phyloP scores from a whole-genome alignment of 2,888 invertebrate genomes.

The Mantis religiosa region DNA sequence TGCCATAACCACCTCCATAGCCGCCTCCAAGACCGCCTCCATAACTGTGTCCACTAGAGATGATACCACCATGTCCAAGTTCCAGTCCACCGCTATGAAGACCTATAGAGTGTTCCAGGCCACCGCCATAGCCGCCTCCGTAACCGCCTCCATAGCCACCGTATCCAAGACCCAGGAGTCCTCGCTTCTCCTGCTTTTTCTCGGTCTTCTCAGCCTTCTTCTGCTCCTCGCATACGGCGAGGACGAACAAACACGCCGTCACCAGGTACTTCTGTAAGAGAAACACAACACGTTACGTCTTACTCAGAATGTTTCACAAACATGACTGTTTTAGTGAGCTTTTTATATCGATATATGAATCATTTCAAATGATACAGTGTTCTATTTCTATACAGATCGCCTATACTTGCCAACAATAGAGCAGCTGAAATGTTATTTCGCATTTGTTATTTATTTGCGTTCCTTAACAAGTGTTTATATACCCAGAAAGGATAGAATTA shows the following conservation, averaged over 20 bases:
- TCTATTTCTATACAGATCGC: too few relatives aligned
- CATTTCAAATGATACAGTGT: too few relatives aligned
- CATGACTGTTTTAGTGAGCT: too few relatives aligned
- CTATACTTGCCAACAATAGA: too few relatives aligned
- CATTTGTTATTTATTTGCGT: too few relatives aligned
- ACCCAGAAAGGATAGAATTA: too few relatives aligned
- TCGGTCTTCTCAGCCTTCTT: constrained; percentile 41
- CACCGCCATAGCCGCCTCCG: constrained; percentile 35
- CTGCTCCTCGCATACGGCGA: not conserved
- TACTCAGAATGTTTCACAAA: too few relatives aligned
- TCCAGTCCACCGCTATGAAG: constrained; percentile 9
- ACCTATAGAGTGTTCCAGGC: constrained; percentile 30
- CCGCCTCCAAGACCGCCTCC: not conserved
- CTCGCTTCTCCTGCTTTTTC: constrained; percentile 58
- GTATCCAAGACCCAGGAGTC: constrained; percentile 54
- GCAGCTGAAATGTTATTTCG: too few relatives aligned
- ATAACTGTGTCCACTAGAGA: not conserved
- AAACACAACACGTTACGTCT: not conserved
- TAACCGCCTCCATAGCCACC: constrained; percentile 71
- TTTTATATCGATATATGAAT: too few relatives aligned
- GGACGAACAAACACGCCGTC: not conserved
- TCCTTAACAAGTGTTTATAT: too few relatives aligned
- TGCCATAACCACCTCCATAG: too few relatives aligned
- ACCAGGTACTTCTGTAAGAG: not conserved
- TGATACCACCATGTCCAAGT: not conserved